Base-by-base conservation (phyloP, 2,888 invertebrate species). In the Sipha maydis region DNA sequence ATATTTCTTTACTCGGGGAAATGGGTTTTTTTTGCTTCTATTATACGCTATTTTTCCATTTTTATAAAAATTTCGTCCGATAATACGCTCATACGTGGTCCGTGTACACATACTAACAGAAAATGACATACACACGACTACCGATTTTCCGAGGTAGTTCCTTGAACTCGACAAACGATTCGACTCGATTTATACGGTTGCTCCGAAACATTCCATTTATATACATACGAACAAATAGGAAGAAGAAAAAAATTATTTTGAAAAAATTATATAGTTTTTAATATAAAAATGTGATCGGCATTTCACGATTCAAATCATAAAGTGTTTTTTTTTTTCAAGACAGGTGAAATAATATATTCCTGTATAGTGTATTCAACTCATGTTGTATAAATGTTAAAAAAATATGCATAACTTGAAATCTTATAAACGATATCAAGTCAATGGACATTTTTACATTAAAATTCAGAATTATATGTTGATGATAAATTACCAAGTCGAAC, bases 141-240 rank as follows among this genome's bases (percentile, higher is more conserved):
- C 34, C 79, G 71, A 86, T 86, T 86, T 86, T 38, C 86, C 79
- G 86, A 88, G 86, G 80, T 88, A 75, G 86, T 88, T 88, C 86
- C 25, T 80, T 88, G 86, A 88, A 88, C 86, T 88, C 80, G 28
- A 28, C 56, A 17, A 41, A 80, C 80, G 73, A 80, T 88, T 88
- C 86, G 80, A 71, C 61, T 79, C 86, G 56, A 80, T 80, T 80
- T 86, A 34, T 76, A 88, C 80, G 80, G 86, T 80, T 14, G 17
- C 85, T 9, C 54, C 41, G 80, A 31, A n/a, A 54, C 73, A 82
- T 80, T 88, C 86, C 75, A 25, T 80, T 41, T 28, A 54, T 56
- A n/a, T 34, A 38, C 25, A 80, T 21, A n/a, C 31, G 38, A 25
- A 85, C 9, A 38, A 54, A 34, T 75, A 38, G n/a, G 56, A 56